phyloP scores from a whole-genome alignment of 1,140 invertebrate genomes.

The Nixonia krombeini region DNA sequence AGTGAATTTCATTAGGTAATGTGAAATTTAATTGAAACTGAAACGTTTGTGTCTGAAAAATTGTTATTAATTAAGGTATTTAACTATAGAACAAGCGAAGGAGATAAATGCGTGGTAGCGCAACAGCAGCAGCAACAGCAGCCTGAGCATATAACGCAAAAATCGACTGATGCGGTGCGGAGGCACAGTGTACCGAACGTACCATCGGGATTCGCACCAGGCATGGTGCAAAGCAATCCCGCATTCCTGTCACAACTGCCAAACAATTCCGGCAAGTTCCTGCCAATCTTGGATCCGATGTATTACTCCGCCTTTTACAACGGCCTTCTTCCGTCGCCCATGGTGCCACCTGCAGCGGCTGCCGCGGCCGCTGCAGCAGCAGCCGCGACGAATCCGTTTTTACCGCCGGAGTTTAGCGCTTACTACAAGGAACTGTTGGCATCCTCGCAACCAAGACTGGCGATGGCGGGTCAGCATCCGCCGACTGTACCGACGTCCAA shows the following conservation, averaged over 20 bases:
- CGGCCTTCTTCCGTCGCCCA: conserved; percentile 61
- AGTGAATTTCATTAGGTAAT: too few species aligned
- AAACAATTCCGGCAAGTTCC: conserved; percentile 60
- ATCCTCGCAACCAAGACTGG: conserved; percentile 65
- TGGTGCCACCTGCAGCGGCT: conserved; percentile 46
- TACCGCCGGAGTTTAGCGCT: conserved; percentile 65
- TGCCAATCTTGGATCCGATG: conserved; percentile 66
- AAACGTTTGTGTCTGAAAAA: too few species aligned
- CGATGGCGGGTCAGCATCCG: conserved; percentile 59
- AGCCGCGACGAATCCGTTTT: conserved; percentile 48
- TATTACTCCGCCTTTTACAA: conserved; percentile 69
- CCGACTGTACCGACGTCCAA: conserved; percentile 68
- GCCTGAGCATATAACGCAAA: conserved; percentile 6
- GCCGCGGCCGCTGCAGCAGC: conserved; percentile 15
- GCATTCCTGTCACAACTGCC: conserved; percentile 55
- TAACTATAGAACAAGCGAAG: conserved; percentile 49
- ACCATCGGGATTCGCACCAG: conserved; percentile 55
- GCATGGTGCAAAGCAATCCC: conserved; percentile 46
- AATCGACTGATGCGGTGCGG: conserved; percentile 25
- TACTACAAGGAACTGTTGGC: conserved; percentile 68
- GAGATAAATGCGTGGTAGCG: conserved; percentile 50
- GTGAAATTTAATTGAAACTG: too few species aligned
- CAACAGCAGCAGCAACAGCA: conserved; percentile 42
- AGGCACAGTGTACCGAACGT: conserved; percentile 62
- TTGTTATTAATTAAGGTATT: too few species aligned